Conservation (phyloP, 2,797 vertebrate genomes). For the Paguma larvata region DNA sequence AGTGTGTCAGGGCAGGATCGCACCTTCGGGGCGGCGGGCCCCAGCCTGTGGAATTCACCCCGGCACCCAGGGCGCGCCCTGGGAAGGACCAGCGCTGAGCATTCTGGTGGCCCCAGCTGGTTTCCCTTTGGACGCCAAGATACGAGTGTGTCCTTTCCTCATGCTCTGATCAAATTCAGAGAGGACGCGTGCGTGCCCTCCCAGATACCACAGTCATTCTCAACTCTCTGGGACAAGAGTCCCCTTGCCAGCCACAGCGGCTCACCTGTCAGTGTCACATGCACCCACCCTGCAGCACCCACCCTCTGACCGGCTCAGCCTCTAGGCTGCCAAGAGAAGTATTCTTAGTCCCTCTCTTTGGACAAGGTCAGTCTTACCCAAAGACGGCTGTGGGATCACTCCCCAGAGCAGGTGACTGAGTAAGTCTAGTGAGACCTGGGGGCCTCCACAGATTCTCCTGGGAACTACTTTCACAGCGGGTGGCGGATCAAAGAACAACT, state of each 20-base stretch:
- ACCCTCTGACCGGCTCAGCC: neutral
- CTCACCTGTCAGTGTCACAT: fast-evolving
- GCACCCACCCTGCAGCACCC: neutral
- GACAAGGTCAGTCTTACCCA: neutral
- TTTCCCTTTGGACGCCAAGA: neutral
- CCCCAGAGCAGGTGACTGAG: neutral
- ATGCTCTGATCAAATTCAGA: neutral
- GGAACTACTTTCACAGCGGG: neutral
- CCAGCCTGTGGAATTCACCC: neutral
- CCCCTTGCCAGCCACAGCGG: neutral
- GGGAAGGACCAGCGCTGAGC: neutral
- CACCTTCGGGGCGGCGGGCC: neutral
- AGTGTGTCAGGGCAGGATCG: neutral
- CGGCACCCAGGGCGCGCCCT: neutral
- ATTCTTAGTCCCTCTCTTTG: neutral
- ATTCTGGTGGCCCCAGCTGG: neutral
- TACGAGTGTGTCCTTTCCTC: neutral
- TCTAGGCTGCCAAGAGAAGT: neutral
- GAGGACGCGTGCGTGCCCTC: neutral
- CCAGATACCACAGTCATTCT: neutral
- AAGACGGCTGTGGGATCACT: neutral
- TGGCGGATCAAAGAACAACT: neutral
- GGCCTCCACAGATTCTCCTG: neutral
- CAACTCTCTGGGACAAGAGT: neutral
- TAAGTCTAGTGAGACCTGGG: neutral